phyloP scores from a whole-genome alignment of 2,888 invertebrate genomes.

The Tipula vernalis region DNA sequence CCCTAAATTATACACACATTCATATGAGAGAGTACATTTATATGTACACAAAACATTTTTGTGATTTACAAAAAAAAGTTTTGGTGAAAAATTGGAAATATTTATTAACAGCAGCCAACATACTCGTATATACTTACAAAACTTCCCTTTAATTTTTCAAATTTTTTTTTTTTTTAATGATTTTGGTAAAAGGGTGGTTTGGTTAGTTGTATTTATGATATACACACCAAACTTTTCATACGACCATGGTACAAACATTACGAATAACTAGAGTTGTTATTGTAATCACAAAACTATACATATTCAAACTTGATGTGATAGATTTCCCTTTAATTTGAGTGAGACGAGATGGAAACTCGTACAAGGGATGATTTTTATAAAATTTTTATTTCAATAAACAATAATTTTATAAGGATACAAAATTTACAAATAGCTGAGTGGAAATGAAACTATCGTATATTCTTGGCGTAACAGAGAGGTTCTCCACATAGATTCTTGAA shows the following conservation, averaged over 20 bases:
- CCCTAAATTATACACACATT: constrained; percentile 8
- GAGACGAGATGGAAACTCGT: neutral
- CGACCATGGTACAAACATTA: neutral
- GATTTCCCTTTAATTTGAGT: neutral
- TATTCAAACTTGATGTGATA: neutral
- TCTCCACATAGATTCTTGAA: neutral
- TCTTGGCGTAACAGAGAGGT: neutral
- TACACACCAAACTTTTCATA: no score
- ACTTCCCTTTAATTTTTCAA: neutral
- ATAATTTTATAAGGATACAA: neutral
- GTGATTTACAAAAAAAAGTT: neutral
- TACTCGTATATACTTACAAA: neutral
- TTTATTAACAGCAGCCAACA: neutral
- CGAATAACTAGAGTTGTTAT: neutral
- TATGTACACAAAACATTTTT: neutral
- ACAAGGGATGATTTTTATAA: neutral
- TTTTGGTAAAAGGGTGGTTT: neutral
- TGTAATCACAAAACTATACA: neutral
- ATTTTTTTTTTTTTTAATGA: neutral
- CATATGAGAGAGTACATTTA: neutral
- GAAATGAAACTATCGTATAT: neutral
- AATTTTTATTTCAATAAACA: neutral
- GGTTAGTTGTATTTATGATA: neutral
- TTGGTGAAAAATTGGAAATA: neutral
- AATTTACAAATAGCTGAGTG: neutral